These are phyloP conservation scores for Phalanger gymnotis DNA, from an alignment of 2,797 vertebrate species.

Conservation along the genomic window DNA sequence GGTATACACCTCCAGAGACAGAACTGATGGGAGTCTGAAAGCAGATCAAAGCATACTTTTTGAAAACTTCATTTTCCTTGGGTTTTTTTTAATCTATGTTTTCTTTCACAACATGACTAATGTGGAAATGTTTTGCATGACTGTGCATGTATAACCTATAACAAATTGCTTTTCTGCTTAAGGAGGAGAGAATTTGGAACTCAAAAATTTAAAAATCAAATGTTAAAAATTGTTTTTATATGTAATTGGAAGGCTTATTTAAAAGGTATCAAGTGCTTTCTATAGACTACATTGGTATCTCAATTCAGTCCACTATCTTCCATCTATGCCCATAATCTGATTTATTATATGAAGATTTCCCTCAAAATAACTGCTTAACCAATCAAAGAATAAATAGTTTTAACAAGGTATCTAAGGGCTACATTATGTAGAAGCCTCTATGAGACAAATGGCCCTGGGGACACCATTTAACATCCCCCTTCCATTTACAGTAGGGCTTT, in stretches of 20 bases:
- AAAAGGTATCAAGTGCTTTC: not conserved
- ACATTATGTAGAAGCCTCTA: not conserved
- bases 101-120: not conserved
- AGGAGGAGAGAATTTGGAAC: not conserved
- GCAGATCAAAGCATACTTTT: not conserved
- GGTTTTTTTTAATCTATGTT: not conserved
- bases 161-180: not conserved
- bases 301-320: conserved; percentile 14
- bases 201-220: not conserved
- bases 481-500: not conserved
- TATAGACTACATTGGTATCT: not conserved
- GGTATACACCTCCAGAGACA: not conserved
- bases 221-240: not conserved
- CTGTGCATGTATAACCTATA: not conserved
- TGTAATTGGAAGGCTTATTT: not conserved
- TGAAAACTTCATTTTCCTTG: not conserved
- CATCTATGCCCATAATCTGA: not conserved
- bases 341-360: not conserved
- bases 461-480: not conserved
- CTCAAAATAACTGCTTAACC: not conserved
- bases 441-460: not conserved
- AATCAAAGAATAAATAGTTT: conserved; percentile 5
- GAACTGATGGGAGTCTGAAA: not conserved
- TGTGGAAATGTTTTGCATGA: too few species aligned
- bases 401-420: not conserved